Evolutionary conservation across 2,888 invertebrate genomes (phyloP).

Genomic region (Ectobius pallidus): DNA sequence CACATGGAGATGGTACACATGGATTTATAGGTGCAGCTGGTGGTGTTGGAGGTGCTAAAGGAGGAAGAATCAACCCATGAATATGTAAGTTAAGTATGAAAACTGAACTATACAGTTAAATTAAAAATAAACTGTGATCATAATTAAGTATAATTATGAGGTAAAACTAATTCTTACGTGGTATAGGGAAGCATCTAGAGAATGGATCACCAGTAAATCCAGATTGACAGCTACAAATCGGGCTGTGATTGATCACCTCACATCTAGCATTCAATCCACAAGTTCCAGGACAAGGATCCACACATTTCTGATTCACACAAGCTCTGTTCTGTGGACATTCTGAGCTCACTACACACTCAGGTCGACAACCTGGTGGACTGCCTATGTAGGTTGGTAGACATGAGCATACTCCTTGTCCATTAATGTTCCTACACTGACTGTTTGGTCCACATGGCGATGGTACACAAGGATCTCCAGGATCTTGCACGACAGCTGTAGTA

Average conservation of each 20-base stretch:
- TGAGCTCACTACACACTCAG: slow-evolving; percentile 57
- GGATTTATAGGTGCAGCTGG: slow-evolving; percentile 50
- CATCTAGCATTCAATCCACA: slow-evolving; percentile 59
- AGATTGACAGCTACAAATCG: slow-evolving; percentile 71
- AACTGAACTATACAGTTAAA: not conserved
- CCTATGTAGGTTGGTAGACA: slow-evolving; percentile 77
- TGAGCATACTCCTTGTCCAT: slow-evolving; percentile 78
- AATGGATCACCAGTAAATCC: slow-evolving; percentile 84
- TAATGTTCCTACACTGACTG: slow-evolving; percentile 53
- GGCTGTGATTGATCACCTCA: slow-evolving; percentile 72
- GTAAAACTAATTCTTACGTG: slow-evolving; percentile 38
- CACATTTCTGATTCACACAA: slow-evolving; percentile 56
- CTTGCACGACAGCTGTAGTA: slow-evolving; percentile 22
- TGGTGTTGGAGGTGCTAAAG: no score
- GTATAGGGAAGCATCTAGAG: slow-evolving; percentile 62
- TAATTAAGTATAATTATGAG: not conserved
- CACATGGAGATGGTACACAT: slow-evolving; percentile 60
- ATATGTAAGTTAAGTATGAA: not conserved
- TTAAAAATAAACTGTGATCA: not conserved
- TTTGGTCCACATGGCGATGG: slow-evolving; percentile 51
- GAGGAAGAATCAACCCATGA: no score
- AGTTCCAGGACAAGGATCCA: slow-evolving; percentile 54
- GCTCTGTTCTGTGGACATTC: slow-evolving; percentile 65
- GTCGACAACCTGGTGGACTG: slow-evolving; percentile 67
- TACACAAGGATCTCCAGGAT: slow-evolving; percentile 46